Percentiles rank a stretch among this genome's conserved stretches.
Evolutionary conservation across 2,113 vertebrate genomes (phyloP).

Genomic region (Corythornis madagascariensis): DNA sequence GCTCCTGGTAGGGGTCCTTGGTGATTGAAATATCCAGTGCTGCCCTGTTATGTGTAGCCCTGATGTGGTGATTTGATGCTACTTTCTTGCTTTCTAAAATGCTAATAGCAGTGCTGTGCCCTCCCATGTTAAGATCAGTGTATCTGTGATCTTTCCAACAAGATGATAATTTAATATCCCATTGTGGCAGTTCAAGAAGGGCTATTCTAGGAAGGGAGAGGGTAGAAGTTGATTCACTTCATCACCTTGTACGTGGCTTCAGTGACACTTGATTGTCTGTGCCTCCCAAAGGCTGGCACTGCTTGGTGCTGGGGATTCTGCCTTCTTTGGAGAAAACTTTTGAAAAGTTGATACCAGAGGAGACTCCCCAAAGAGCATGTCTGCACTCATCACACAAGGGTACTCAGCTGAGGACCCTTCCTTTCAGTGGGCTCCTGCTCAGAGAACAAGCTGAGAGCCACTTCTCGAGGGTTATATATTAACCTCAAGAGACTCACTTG

Average conservation of each 20-base stretch:
- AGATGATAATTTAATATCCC: not conserved
- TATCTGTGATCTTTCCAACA: not conserved
- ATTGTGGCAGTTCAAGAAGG: not conserved
- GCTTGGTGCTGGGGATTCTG: not conserved
- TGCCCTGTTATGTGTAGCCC: not conserved
- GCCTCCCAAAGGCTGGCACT: not conserved
- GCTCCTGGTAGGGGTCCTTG: not conserved
- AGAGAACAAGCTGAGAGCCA: not conserved
- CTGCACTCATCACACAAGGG: not conserved
- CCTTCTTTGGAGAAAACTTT: not conserved
- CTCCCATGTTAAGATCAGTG: not conserved
- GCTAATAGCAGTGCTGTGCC: not conserved
- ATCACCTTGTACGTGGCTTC: not conserved
- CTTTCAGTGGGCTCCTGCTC: fast-evolving
- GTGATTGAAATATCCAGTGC: not conserved
- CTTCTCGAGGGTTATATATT: not conserved
- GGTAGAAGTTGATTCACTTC: not conserved
- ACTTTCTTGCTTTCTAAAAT: not conserved
- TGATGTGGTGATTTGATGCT: not conserved
- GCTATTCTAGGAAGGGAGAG: not conserved
- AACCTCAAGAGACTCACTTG: not conserved
- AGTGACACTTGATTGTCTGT: not conserved
- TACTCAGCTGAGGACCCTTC: not conserved
- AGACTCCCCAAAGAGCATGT: not conserved
- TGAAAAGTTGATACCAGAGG: not conserved